These are phyloP conservation scores for Acanthurus lineatus DNA, from an alignment of 2,797 vertebrate genomes.

Conservation along the genomic window DNA sequence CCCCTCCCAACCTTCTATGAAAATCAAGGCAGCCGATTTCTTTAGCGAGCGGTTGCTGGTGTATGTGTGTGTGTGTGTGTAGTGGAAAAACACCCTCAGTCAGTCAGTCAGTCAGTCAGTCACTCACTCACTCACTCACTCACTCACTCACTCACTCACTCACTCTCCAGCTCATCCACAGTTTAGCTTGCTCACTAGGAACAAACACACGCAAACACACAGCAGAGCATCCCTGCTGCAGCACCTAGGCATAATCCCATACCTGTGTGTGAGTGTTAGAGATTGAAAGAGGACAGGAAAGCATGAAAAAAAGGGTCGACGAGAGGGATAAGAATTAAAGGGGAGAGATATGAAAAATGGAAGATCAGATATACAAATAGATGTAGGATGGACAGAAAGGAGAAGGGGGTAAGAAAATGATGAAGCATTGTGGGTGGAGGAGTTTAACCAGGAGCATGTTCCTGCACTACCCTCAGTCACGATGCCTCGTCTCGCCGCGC, in stretches of 20 bases:
- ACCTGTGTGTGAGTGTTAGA: constrained; percentile 40
- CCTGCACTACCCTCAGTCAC: constrained; percentile 64
- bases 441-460: constrained; percentile 58
- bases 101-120: too few relatives aligned
- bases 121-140: too few relatives aligned
- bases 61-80: constrained; percentile 28
- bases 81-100: constrained; percentile 41
- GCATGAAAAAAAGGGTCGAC: background rate
- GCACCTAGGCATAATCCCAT: constrained; percentile 54
- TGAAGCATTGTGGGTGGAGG: background rate
- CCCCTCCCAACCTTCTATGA: constrained; percentile 33
- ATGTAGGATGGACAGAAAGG: background rate
- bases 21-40: constrained; percentile 74
- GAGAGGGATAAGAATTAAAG: background rate
- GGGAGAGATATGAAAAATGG: constrained; percentile 14
- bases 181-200: background rate
- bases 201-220: constrained; percentile 27
- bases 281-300: constrained; percentile 2
- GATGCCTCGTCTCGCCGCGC: constrained; percentile 36
- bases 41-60: constrained; percentile 39
- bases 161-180: background rate
- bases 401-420: constrained; percentile 2
- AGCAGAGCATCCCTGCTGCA: constrained; percentile 46
- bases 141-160: background rate
- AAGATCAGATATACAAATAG: constrained; percentile 23